These are phyloP conservation scores for Aricia artaxerxes DNA, from an alignment of 2,888 invertebrate genomes.

Conservation along the genomic window DNA sequence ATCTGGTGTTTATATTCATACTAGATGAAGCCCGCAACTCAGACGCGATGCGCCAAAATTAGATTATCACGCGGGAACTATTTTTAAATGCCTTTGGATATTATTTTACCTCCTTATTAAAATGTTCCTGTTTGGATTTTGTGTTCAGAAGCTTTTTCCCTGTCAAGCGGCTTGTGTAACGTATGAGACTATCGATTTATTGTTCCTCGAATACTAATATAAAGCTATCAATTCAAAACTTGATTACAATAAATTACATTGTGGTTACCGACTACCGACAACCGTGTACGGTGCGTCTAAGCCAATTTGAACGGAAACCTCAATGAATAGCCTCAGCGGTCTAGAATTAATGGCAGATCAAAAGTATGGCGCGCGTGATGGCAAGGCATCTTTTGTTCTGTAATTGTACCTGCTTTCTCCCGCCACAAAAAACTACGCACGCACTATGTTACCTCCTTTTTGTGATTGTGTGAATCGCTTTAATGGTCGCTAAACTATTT, in stretches of 20 bases:
- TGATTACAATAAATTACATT: background rate
- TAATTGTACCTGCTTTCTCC: slow-evolving; percentile 34
- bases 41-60: no score
- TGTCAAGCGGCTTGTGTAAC: no score
- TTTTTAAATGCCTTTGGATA: no score
- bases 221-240: background rate
- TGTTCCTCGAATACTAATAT: no score
- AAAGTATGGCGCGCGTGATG: slow-evolving; percentile 34
- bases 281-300: background rate
- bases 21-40: no score
- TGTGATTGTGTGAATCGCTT: slow-evolving; percentile 19
- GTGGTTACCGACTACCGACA: background rate
- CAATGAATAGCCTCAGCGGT: slow-evolving; percentile 2
- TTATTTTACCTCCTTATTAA: no score
- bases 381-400: slow-evolving; percentile 24
- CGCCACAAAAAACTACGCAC: slow-evolving; percentile 30
- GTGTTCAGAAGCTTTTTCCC: no score
- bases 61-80: no score
- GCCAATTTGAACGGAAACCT: slow-evolving; percentile 13
- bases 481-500: slow-evolving; percentile 17
- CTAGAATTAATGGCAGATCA: slow-evolving; percentile 28
- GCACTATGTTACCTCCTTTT: slow-evolving; percentile 26
- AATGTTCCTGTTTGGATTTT: no score
- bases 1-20: background rate
- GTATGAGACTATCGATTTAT: no score